These are phyloP conservation scores for Mylabris phalerata DNA, from an alignment of 1,140 invertebrate genomes.

Conservation along the genomic window DNA sequence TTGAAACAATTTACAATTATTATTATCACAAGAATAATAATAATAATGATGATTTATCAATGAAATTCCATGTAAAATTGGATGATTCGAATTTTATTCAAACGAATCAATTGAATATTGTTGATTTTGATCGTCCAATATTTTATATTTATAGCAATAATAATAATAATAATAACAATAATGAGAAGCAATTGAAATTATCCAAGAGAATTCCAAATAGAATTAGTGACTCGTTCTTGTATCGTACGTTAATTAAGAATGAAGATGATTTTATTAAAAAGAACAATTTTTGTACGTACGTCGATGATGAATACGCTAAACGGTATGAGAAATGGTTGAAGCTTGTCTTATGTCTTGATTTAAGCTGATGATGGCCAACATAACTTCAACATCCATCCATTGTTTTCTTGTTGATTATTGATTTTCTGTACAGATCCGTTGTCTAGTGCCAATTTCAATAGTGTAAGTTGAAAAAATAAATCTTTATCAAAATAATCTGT, in stretches of 20 bases:
- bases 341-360: conserved; percentile 19
- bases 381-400: no score
- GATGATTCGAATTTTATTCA: conserved; percentile 17
- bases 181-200: conserved; percentile 26
- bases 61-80: conserved; percentile 19
- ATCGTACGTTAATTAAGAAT: conserved; percentile 21
- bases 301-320: conserved; percentile 22
- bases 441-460: no score
- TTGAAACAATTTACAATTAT: conserved; percentile 26
- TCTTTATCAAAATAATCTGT: no score
- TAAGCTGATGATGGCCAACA: no score
- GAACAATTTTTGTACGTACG: conserved; percentile 1
- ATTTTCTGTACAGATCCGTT: no score
- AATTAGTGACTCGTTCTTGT: conserved; percentile 22
- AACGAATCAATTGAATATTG: conserved; percentile 1
- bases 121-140: not conserved
- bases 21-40: conserved; percentile 2
- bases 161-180: not conserved
- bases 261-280: conserved; percentile 28
- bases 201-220: conserved; percentile 24
- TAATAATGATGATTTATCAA: conserved; percentile 8
- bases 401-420: no score
- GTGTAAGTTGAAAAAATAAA: no score
- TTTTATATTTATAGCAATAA: not conserved
- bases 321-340: conserved; percentile 32